These are phyloP conservation scores for Beroe forskalii DNA, from an alignment of 37 sponge, comb jelly and placozoan species.

Conservation along the genomic window DNA sequence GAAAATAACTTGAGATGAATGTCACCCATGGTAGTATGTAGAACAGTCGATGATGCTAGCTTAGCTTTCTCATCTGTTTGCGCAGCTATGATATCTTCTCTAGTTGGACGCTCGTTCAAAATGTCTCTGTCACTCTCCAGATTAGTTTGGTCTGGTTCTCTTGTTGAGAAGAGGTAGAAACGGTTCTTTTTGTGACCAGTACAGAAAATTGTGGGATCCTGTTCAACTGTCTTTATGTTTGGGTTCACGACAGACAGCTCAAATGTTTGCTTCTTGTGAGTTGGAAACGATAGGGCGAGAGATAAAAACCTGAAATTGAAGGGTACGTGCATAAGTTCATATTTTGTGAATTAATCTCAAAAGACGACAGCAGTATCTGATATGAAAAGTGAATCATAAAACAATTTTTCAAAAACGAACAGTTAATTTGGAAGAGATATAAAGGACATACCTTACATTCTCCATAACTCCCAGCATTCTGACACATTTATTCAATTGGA, in stretches of 20 bases:
- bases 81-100: slow-evolving; percentile 89
- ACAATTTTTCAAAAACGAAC: too few relatives aligned
- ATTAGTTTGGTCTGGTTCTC: slow-evolving; percentile 84
- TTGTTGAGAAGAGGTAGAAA: slow-evolving; percentile 86
- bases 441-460: slow-evolving; percentile 32
- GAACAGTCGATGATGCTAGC: slow-evolving; percentile 47
- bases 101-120: slow-evolving; percentile 94
- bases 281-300: neutral
- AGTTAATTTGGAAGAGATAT: too few relatives aligned
- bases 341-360: too few relatives aligned
- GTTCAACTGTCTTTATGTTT: slow-evolving; percentile 22
- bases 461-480: slow-evolving; percentile 73
- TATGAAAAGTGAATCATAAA: too few relatives aligned
- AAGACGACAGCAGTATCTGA: too few relatives aligned
- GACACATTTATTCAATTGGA: slow-evolving; percentile 85
- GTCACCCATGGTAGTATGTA: slow-evolving; percentile 74
- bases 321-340: too few relatives aligned
- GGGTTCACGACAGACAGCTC: slow-evolving; percentile 36
- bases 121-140: slow-evolving; percentile 86
- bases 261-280: neutral
- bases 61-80: slow-evolving; percentile 54
- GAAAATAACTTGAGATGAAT: slow-evolving; percentile 90
- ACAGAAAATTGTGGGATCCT: slow-evolving; percentile 82
- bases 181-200: slow-evolving; percentile 93
- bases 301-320: slow-evolving; percentile 44